Evolutionary conservation across 37 sponge, comb jelly and placozoan genomes (phyloP).

Genomic region (Bolinopsis microptera): DNA sequence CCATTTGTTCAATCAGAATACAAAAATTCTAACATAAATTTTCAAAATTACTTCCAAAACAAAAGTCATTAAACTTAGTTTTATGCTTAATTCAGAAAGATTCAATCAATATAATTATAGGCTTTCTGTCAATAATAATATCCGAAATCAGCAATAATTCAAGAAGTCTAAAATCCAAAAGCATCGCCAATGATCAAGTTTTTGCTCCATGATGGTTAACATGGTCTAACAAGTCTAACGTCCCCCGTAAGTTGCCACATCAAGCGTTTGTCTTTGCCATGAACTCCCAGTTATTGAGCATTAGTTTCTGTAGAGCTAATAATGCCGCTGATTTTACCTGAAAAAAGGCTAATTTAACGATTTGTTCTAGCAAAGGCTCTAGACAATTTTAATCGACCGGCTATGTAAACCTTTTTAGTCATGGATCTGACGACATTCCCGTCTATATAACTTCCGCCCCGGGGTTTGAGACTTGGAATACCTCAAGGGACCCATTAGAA

Average conservation of each 20-base stretch:
- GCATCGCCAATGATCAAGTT: not conserved
- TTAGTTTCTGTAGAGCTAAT: slow-evolving; percentile 20
- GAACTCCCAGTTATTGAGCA: slow-evolving; percentile 57
- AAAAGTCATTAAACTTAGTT: not conserved
- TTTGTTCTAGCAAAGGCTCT: no score
- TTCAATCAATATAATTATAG: not conserved
- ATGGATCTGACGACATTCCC: no score
- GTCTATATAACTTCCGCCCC: no score
- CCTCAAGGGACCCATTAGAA: no score
- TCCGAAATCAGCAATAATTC: not conserved
- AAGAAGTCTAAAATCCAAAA: not conserved
- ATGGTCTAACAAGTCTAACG: no score
- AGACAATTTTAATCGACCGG: no score
- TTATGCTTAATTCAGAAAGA: not conserved
- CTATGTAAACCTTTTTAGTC: no score
- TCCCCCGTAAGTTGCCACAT: not conserved
- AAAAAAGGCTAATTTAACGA: not conserved
- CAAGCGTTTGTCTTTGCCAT: slow-evolving; percentile 27
- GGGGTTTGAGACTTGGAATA: no score
- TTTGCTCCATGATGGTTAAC: no score
- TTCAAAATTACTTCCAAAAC: not conserved
- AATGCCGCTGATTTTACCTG: slow-evolving; percentile 38
- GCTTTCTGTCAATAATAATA: not conserved
- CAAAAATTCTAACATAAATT: not conserved
- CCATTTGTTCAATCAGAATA: not conserved